Base-by-base conservation (phyloP, 2,113 vertebrate genomes). In the Peucedramus taeniatus region DNA sequence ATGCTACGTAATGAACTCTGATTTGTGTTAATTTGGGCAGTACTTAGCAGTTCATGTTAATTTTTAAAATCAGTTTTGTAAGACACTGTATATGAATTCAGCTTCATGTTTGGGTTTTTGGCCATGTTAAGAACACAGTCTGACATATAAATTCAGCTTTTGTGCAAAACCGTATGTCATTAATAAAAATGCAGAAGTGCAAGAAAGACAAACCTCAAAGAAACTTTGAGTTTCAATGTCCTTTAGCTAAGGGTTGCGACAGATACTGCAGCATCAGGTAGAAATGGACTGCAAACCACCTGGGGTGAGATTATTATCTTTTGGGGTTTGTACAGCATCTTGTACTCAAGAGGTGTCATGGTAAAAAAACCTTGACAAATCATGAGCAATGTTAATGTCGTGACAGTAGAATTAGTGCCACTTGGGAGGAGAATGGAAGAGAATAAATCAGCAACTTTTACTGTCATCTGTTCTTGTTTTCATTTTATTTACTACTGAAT, bases 11-110 rank as follows among this genome's bases (percentile, higher is more conserved):
- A 97, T 97, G 93, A 97, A 95, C 85, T 96, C 91, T 96, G 95
- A 98, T 97, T 97, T 97, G 79, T 97, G 91, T 94, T 97, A 97
- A 98, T 97, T 94, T 93, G 71, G 87, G 69, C 77, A 96, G 93
- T 97, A 90, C 74, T 96, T 97, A 94, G 86, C n/a, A 96, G 96
- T 97, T 93, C 72, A 94, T 94, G 87, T 82, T 94, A 95, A 95
- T 97, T 94, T 96, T 97, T 94, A 47, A 14, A 91, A 94, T 96
- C 74, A 90, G 80, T 65, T 96, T 90, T 87, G 72, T 95, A 91
- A 97, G 72, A 51, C 72, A 64, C 61, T 64, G 31, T 87, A 74
- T 87, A 76, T 49, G 19, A 91, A 76, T 94, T 94, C 90, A 81
- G 50, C 74, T 94, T 86, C 72, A 27, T 51, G 64, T 90, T 45